Base-by-base conservation (phyloP, 2,888 invertebrate genomes). In the Eristalis arbustorum region DNA sequence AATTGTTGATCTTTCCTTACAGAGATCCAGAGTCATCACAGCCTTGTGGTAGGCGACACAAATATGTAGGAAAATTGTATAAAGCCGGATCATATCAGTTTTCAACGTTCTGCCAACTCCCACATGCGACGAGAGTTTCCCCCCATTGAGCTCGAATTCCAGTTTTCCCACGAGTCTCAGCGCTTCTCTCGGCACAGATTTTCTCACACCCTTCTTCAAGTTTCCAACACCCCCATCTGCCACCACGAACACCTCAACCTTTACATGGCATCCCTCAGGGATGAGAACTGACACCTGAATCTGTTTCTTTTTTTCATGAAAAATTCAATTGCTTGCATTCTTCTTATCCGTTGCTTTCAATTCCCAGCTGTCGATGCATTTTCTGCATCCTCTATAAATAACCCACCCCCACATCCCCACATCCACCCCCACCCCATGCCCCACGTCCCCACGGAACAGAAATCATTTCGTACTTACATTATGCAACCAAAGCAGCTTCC, bases 401-500 rank as follows among this genome's bases (percentile, higher is more conserved):
- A 56, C 56, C 1, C 49, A 2, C 18, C n/a, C 18, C n/a, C 49
- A 4, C n/a, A n/a, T n/a, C n/a, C 49, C 49, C 57, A 22, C 23
- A n/a, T n/a, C 10, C n/a, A 18, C 56, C 14, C 56, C 1, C 56
- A 5, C 18, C 23, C 13, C 25, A 13, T 13, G 18, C n/a, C n/a
- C 18, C 22, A 6, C 31, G 1, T 31, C 1, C 31, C 8, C 31
- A 31, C 10, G 10, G 1, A 8, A 18, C 11, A 77, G 42, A 80
- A 49, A 42, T 56, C 28, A 23, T 23, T 56, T 31, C 31, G 2
- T 67, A 96, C 97, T 96, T 93, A 97, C 97, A 91, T 97, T 96
- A 91, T 97, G 97, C 89, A 96, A 94, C 98, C 98, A 98, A 89
- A 96, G 95, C 88, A 98, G 95, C 91, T 96, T 96, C 91, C 96